Evolutionary conservation across 64 coral and sea anemone species (phyloP), one percentile per base, ranked within the genome.

Genomic region (Montipora cactus): DNA sequence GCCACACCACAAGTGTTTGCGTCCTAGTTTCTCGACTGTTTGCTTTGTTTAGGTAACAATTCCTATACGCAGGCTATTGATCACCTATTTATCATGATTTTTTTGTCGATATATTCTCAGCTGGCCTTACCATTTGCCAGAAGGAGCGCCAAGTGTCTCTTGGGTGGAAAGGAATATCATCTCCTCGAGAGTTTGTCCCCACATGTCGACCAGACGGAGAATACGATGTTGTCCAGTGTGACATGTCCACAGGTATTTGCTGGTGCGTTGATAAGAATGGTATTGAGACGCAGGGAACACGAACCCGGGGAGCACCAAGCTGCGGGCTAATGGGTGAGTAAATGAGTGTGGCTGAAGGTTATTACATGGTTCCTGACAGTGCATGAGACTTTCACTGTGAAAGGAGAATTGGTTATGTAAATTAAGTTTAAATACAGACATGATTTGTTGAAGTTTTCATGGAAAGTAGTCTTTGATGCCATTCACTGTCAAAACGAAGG

Each of bases 241-340:
- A 68, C 37, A 20, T 9, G 1, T 66, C 82, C 46, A 66, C 59
- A 21, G 52, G 76, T 28, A 49, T 90, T 14, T 97, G 95, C 37
- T 97, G 95, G 92, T 97, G 95, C 77, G 95, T 94, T 5, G 89
- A 97, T 50, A 59, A 77, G 13, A 94, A 88, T 81, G 95, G 95
- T 18, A 85, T 37, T 37, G 37, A 37, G 37, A 87, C 12, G 75
- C 90, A 37, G 77, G 61, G 52, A 7, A 55, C 52, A 55, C 5
- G 52, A 55, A 55, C 52, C 52, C 52, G 52, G 5, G 52, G 95
- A 28, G 74, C 76, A 70, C 92, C 92, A 37, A 91, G 75, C 19
- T 95, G 94, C 50, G 90, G 77, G 22, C 59, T 93, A 5, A 70
- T 93, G 74, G 91, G 91, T 93, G 59, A 50, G 91, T 78, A 11